Evolutionary conservation across 1,140 invertebrate species (phyloP).

Genomic region (Chrysomallon squamiferum): DNA sequence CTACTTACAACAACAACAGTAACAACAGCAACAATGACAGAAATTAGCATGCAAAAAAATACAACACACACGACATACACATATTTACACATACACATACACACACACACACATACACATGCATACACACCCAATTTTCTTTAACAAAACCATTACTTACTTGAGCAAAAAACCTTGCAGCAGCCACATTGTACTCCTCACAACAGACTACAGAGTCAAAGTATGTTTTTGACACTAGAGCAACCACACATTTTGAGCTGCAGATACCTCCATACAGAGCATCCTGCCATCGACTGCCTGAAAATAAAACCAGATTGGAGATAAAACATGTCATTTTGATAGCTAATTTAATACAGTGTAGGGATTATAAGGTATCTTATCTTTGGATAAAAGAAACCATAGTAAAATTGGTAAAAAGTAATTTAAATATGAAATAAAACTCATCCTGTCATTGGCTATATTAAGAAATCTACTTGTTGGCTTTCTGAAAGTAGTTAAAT

Average conservation of each 20-base stretch:
- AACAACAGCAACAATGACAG: no score
- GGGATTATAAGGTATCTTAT: neutral
- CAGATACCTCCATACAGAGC: slow-evolving; percentile 53
- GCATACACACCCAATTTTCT: no score
- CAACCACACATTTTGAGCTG: slow-evolving; percentile 40
- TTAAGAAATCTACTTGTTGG: neutral
- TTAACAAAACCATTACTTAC: slow-evolving; percentile 27
- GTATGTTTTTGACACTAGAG: slow-evolving; percentile 45
- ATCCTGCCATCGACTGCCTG: slow-evolving; percentile 56
- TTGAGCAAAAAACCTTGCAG: slow-evolving; percentile 36
- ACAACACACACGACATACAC: no score
- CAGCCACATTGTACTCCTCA: slow-evolving; percentile 57
- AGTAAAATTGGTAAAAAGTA: neutral
- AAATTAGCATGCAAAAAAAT: no score
- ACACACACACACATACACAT: no score
- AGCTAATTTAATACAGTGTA: neutral
- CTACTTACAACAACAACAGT: no score
- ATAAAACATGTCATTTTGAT: neutral
- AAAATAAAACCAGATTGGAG: neutral
- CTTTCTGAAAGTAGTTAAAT: neutral
- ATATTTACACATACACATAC: no score
- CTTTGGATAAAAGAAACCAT: neutral
- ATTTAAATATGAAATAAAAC: neutral
- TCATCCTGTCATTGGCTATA: neutral
- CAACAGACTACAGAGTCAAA: slow-evolving; percentile 49